Conservation (phyloP, 2,797 vertebrate species). For the Xyrichtys novacula region DNA sequence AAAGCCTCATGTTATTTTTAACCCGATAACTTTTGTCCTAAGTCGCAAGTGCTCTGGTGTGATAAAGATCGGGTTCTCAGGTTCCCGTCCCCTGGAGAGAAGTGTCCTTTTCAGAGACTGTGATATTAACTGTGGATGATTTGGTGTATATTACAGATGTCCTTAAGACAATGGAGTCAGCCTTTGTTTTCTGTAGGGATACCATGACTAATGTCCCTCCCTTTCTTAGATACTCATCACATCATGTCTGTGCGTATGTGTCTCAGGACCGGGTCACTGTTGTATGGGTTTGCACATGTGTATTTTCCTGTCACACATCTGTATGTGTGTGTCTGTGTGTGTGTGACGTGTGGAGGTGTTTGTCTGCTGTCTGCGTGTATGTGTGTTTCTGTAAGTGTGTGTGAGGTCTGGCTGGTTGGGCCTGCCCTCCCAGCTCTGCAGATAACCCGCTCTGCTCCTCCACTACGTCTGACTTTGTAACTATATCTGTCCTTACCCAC, state of each 20-base stretch:
- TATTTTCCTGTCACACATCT: not conserved
- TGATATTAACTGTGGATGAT: constrained; percentile 50
- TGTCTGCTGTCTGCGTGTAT: not conserved
- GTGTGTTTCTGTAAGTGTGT: constrained; percentile 6
- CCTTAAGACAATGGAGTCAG: constrained; percentile 59
- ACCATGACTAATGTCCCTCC: constrained; percentile 7
- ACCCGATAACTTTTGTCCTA: constrained; percentile 36
- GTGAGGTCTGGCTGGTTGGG: constrained; percentile 47
- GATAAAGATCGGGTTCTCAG: constrained; percentile 53
- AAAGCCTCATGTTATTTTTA: constrained; percentile 49
- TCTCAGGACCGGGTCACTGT: not conserved
- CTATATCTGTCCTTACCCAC: constrained; percentile 79
- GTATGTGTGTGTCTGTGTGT: not conserved
- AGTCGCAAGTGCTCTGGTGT: constrained; percentile 19
- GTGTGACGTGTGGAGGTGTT: too few relatives aligned
- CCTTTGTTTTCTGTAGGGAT: constrained; percentile 43
- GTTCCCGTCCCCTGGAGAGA: constrained; percentile 58
- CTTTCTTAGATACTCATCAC: constrained; percentile 21
- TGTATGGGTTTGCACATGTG: not conserved
- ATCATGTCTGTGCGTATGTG: constrained; percentile 7
- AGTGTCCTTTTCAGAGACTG: constrained; percentile 53
- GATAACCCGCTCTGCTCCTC: constrained; percentile 73
- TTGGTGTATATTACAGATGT: constrained; percentile 64
- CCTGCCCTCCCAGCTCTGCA: constrained; percentile 58
- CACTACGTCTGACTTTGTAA: constrained; percentile 73